A percentile compares a stretch with the other conserved stretches of the same genome.
These are phyloP conservation scores for Melanotaenia boesemani DNA, from an alignment of 2,797 vertebrate species.

Conservation along the genomic window DNA sequence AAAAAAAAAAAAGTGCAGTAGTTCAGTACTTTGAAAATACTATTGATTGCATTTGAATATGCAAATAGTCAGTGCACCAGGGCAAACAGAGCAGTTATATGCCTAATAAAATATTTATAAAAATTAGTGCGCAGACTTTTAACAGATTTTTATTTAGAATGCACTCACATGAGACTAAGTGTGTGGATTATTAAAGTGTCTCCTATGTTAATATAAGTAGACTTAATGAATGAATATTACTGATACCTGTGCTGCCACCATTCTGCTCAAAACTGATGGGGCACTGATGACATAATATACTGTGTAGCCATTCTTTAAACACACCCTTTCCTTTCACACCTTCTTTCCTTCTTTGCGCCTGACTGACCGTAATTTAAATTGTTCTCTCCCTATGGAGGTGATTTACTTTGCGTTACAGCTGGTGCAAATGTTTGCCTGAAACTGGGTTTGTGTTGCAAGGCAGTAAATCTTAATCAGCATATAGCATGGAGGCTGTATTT, in stretches of 20 bases:
- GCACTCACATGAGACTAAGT: neutral
- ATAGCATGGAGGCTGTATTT: constrained; percentile 26
- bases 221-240: neutral
- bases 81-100: constrained; percentile 6
- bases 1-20: constrained; percentile 7
- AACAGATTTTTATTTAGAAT: constrained; percentile 6
- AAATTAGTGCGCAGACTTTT: neutral
- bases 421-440: constrained; percentile 26
- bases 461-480: constrained; percentile 51
- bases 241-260: neutral
- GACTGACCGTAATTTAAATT: constrained; percentile 41
- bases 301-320: constrained; percentile 10
- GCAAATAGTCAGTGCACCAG: constrained; percentile 1
- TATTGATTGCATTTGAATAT: constrained; percentile 29
- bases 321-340: neutral
- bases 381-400: constrained; percentile 28
- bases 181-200: neutral
- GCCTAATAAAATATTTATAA: constrained; percentile 13
- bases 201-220: neutral
- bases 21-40: neutral
- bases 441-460: constrained; percentile 1
- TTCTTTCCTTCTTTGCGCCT: constrained; percentile 13
- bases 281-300: neutral
- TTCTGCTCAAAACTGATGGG: neutral
- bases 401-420: constrained; percentile 29